Conservation (phyloP, 2,113 vertebrate species). For the Syngnathus typhle region DNA sequence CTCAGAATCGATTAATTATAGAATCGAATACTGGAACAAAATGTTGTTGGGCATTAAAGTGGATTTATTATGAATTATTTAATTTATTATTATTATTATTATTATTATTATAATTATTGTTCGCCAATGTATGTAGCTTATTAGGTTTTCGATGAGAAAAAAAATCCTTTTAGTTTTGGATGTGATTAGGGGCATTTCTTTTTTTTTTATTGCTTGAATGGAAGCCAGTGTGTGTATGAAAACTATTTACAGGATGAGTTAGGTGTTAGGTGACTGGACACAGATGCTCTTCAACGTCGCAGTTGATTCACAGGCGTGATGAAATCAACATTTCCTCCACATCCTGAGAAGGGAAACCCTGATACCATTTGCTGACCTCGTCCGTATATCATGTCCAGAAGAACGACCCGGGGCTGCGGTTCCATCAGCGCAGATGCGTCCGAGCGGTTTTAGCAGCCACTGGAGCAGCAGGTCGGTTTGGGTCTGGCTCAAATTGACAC, state of each 20-base stretch:
- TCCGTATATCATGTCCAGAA: slow-evolving; percentile 32
- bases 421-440: slow-evolving; percentile 15
- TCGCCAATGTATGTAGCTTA: no score
- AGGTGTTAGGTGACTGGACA: slow-evolving; percentile 37
- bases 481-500: slow-evolving; percentile 12
- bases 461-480: slow-evolving; percentile 20
- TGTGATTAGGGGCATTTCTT: neutral
- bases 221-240: neutral
- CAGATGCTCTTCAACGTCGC: slow-evolving; percentile 22
- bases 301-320: slow-evolving; percentile 28
- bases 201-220: neutral
- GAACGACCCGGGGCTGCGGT: slow-evolving; percentile 13
- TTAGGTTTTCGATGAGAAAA: neutral
- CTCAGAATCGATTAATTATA: no score
- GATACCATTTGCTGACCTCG: slow-evolving; percentile 53
- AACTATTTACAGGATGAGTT: neutral
- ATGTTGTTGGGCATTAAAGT: no score
- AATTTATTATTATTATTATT: no score
- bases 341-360: slow-evolving; percentile 16
- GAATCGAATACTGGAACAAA: no score
- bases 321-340: slow-evolving; percentile 13
- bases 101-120: no score
- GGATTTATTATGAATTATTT: no score
- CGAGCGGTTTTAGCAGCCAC: slow-evolving; percentile 4
- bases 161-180: neutral